Base-by-base conservation (phyloP, 2,797 vertebrate genomes). In the Peromyscus aztecus region DNA sequence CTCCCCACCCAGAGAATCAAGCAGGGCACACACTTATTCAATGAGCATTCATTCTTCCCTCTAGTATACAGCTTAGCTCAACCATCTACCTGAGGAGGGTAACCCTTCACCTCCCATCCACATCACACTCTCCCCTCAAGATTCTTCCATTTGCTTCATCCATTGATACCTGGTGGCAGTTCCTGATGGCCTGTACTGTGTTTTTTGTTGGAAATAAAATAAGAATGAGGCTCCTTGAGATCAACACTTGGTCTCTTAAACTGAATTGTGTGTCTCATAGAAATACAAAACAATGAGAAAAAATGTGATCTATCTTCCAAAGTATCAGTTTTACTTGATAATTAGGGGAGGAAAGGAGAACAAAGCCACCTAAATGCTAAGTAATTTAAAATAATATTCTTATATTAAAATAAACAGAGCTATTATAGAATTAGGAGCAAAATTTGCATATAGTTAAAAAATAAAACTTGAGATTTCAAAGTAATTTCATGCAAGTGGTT, bases 371-470 rank as follows among this genome's bases (percentile, higher is more conserved):
- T 95, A 89, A 91, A 65, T 94, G 82, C 37, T 89, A 95, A 90
- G 37, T 89, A 94, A 93, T 97, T 96, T 49, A 90, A 96, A 96
- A 96, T 92, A 94, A 94, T 91, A 90, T 76, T 94, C 73, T 95
- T 90, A 73, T 94, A 95, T 97, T 95, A 98, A 97, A 97, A 96
- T 78, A 94, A 97, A 95, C 67, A 97, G 76, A 61, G 52, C 71
- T 94, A 73, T 92, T 96, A 89, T 87, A 89, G 90, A 97, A 96
- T 63, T 63, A 94, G 92, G 90, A 85, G 31, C 75, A 94, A 92
- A 90, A 73, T 97, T 87, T 94, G 75, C 94, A 94, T 97, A 37
- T 55, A 95, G 93, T 96, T 71, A 90, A 96, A 96, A 96, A 91
- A 40, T 86, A 82, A 95, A 97, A 87, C 43, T 87, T 97, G 34